A percentile compares a stretch with the other conserved stretches of the same genome.
Evolutionary conservation across 2,113 vertebrate species (phyloP).

Genomic region (Silurus meridionalis): DNA sequence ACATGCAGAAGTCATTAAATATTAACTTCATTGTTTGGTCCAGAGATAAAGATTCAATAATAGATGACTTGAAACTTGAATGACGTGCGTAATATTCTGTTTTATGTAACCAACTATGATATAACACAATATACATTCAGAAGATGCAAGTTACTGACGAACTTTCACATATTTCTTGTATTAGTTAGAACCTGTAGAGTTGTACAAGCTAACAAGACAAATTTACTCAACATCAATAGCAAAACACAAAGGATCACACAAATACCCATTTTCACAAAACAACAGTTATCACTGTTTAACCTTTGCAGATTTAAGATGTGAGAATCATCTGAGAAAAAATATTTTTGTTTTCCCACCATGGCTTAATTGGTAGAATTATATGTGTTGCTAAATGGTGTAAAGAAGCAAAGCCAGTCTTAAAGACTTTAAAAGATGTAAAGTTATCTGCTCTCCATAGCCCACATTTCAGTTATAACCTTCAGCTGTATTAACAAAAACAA

Average conservation of each 20-base stretch:
- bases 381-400: neutral
- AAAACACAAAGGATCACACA: neutral
- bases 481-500: too few relatives aligned
- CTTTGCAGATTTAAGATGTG: too few relatives aligned
- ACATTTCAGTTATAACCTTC: too few relatives aligned
- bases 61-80: neutral
- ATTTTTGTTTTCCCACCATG: neutral
- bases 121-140: neutral
- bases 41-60: constrained; percentile 3
- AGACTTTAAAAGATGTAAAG: neutral
- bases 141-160: neutral
- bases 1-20: constrained; percentile 61
- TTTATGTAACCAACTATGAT: neutral
- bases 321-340: too few relatives aligned
- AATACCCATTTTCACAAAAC: too few relatives aligned
- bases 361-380: neutral
- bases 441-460: neutral
- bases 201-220: neutral
- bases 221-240: neutral
- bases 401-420: neutral
- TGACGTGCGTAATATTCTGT: neutral
- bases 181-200: neutral
- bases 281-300: too few relatives aligned
- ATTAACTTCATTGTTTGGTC: constrained; percentile 64
- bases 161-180: neutral